Evolutionary conservation across 1,140 invertebrate species (phyloP).

Genomic region (Lanistes nyassanus): DNA sequence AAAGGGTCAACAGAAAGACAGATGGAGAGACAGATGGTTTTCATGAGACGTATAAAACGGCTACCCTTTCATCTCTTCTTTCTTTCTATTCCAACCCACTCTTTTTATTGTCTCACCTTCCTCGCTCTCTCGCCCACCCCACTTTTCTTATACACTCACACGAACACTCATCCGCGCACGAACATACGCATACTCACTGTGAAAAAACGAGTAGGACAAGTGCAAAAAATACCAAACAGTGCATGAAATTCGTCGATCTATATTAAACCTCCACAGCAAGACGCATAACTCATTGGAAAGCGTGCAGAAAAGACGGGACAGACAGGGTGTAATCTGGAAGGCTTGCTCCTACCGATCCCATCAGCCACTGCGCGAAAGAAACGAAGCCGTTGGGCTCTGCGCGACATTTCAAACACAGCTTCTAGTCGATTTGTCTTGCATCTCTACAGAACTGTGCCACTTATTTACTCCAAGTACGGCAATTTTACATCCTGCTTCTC

Average conservation of each 20-base stretch:
- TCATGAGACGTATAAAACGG: not conserved
- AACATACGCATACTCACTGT: slow-evolving; percentile 7
- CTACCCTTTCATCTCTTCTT: not conserved
- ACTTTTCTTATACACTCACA: not conserved
- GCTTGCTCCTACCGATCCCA: no score
- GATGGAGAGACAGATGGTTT: not conserved
- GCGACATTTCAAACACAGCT: no score
- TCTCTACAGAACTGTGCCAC: no score
- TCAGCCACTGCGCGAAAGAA: no score
- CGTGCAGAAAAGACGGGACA: not conserved
- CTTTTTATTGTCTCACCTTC: not conserved
- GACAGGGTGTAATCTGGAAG: no score
- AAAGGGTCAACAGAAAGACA: not conserved
- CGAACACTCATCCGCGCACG: not conserved
- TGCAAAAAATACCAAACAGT: not conserved
- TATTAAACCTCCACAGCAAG: not conserved
- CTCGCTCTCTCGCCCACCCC: not conserved
- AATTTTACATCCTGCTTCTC: no score
- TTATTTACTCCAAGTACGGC: no score
- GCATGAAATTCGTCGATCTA: not conserved
- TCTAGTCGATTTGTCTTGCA: no score
- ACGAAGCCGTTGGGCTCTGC: no score
- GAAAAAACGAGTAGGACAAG: no score
- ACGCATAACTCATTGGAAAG: not conserved
- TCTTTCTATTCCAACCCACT: not conserved